phyloP scores from a whole-genome alignment of 2,888 invertebrate species.

The Synanthedon formicaeformis region DNA sequence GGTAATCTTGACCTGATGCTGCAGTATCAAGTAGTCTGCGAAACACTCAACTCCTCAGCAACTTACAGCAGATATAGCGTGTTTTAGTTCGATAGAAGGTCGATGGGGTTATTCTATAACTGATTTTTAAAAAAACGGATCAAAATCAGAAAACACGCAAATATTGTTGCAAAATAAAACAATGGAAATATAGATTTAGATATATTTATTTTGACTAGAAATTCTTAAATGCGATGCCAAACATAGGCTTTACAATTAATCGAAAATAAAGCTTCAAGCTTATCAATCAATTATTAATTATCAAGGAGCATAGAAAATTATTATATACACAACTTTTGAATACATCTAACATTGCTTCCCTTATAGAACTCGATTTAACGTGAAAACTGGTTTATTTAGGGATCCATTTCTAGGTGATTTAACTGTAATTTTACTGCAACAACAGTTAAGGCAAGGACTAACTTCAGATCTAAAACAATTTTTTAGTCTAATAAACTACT shows the following conservation, averaged over 20 bases:
- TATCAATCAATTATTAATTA: constrained; percentile 9
- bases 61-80: too few relatives aligned
- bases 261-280: constrained; percentile 22
- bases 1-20: too few relatives aligned
- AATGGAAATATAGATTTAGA: constrained; percentile 12
- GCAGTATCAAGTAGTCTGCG: too few relatives aligned
- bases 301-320: constrained; percentile 26
- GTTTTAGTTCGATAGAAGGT: too few relatives aligned
- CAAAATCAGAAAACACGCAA: too few relatives aligned
- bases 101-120: too few relatives aligned
- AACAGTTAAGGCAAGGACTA: neutral
- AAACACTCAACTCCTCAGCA: too few relatives aligned
- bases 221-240: constrained; percentile 29
- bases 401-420: constrained; percentile 3
- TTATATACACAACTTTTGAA: constrained; percentile 21
- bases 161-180: too few relatives aligned
- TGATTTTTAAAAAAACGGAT: too few relatives aligned
- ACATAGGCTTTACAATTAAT: constrained; percentile 25
- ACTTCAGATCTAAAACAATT: too few relatives aligned
- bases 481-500: too few relatives aligned
- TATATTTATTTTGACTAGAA: constrained; percentile 52
- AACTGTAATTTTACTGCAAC: constrained; percentile 3
- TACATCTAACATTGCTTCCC: constrained; percentile 15
- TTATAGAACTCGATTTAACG: neutral
- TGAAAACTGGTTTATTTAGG: constrained; percentile 5